Percentiles rank a stretch among this genome's conserved stretches.
phyloP scores from a whole-genome alignment of 1,140 invertebrate genomes.

The Phymorhynchus buccinoides region DNA sequence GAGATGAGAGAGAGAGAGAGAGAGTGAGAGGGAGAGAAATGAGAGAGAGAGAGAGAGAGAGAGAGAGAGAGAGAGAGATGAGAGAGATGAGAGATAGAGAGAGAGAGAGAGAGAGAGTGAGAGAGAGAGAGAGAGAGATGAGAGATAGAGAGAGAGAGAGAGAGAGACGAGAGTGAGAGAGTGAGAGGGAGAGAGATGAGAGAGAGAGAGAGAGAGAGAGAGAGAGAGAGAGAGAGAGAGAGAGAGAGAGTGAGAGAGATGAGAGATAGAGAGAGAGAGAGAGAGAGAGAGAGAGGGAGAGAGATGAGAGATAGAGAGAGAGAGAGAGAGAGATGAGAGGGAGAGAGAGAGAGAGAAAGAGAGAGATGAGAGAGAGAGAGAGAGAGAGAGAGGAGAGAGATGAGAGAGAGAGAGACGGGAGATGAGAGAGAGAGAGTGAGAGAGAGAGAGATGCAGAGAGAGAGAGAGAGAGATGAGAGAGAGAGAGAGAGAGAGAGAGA shows the following conservation, averaged over 20 bases:
- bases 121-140: not conserved
- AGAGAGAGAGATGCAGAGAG: not conserved
- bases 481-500: slow-evolving; percentile 2
- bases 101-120: no score
- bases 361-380: not conserved
- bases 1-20: no score
- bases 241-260: not conserved
- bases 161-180: not conserved
- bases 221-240: not conserved
- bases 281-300: not conserved
- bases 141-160: not conserved
- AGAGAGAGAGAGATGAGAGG: not conserved
- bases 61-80: not conserved
- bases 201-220: slow-evolving; percentile 24
- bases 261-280: not conserved
- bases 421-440: not conserved
- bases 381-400: not conserved
- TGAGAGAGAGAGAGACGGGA: not conserved
- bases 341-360: not conserved
- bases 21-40: no score
- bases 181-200: slow-evolving; percentile 16
- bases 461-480: not conserved
- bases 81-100: no score
- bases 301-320: not conserved
- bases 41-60: not conserved